Conservation (phyloP, 2,113 vertebrate genomes). For the Struthidea cinerea region DNA sequence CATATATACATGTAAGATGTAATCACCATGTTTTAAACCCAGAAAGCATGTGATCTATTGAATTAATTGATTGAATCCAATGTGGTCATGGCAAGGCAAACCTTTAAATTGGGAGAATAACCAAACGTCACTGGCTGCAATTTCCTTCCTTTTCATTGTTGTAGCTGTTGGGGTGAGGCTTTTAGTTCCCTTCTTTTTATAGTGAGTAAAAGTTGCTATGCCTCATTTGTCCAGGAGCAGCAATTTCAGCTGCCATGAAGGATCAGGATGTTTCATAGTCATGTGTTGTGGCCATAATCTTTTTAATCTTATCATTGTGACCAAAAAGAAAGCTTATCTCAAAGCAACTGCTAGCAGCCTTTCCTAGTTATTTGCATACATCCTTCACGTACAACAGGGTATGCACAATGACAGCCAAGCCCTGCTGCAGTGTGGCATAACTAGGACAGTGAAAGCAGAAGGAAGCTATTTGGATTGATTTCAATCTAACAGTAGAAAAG, state of each 20-base stretch:
- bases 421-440: neutral
- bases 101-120: neutral
- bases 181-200: neutral
- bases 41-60: neutral
- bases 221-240: neutral
- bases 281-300: neutral
- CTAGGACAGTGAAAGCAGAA: neutral
- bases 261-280: neutral
- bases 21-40: neutral
- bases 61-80: neutral
- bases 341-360: neutral
- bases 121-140: neutral
- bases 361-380: neutral
- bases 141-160: neutral
- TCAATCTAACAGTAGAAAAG: neutral
- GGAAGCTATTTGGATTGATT: neutral
- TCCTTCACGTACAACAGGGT: neutral
- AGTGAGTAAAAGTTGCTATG: neutral
- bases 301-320: neutral
- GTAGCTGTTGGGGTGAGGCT: neutral
- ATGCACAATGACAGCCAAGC: neutral
- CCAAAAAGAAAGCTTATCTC: neutral
- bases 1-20: fast-evolving
- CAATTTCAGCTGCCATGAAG: neutral
- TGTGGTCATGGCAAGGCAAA: neutral